phyloP scores from a whole-genome alignment of 2,797 vertebrate genomes.

The Periophthalmus magnuspinnatus region DNA sequence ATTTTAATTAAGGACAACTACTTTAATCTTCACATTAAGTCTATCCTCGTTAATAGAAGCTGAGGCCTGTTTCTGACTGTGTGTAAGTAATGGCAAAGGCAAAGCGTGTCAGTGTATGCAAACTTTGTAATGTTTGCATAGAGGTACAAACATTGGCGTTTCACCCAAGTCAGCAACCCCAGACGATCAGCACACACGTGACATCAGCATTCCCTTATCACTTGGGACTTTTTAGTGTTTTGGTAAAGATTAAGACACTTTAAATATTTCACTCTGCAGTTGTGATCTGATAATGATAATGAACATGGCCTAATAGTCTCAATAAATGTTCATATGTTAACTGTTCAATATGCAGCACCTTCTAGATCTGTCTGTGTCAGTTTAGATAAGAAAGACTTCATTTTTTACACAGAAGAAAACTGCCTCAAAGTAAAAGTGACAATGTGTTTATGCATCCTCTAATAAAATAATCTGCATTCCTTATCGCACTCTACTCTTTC shows the following conservation, averaged over 20 bases:
- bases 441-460: background rate
- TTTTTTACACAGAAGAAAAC: background rate
- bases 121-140: conserved; percentile 16
- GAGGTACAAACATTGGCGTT: conserved; percentile 5
- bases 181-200: background rate
- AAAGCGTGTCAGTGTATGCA: background rate
- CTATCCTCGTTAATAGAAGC: background rate
- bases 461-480: conserved; percentile 8
- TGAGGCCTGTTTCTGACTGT: background rate
- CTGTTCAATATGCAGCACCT: too few species aligned
- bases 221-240: background rate
- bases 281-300: background rate
- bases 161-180: background rate
- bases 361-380: too few species aligned
- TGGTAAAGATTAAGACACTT: background rate
- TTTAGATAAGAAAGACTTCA: background rate
- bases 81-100: background rate
- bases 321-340: too few species aligned
- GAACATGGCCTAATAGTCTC: background rate
- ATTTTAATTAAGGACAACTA: background rate
- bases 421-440: background rate
- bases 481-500: background rate
- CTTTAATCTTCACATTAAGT: background rate
- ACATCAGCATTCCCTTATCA: background rate
- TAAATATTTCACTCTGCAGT: too few species aligned